phyloP scores from a whole-genome alignment of 2,113 vertebrate genomes.

The Oxyruncus cristatus region DNA sequence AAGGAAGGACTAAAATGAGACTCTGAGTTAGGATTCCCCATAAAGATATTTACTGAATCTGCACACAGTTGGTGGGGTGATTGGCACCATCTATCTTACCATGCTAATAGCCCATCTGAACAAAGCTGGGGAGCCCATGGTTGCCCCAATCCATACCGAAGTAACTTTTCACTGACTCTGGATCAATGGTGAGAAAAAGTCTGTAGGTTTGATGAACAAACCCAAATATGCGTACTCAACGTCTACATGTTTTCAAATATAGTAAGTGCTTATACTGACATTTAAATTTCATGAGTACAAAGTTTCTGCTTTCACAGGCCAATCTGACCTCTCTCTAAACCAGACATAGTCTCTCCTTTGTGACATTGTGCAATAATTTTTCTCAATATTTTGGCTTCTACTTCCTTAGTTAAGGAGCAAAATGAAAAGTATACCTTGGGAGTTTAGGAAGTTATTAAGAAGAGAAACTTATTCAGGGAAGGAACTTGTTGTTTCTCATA shows the following conservation, averaged over 20 bases:
- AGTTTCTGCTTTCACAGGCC: conserved; percentile 22
- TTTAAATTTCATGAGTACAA: conserved; percentile 21
- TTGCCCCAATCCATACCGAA: neutral
- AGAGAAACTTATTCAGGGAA: conserved; percentile 20
- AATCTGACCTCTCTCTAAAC: conserved; percentile 11
- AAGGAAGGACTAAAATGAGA: neutral
- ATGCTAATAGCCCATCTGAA: neutral
- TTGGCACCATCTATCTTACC: neutral
- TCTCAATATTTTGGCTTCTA: neutral
- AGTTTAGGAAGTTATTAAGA: conserved; percentile 46
- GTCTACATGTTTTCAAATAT: neutral
- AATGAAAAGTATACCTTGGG: conserved; percentile 42
- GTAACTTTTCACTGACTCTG: neutral
- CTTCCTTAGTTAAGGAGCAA: conserved; percentile 48
- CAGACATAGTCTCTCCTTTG: neutral
- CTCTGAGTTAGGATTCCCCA: neutral
- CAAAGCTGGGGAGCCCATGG: neutral
- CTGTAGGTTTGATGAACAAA: neutral
- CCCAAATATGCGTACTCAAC: neutral
- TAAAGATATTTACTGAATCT: neutral
- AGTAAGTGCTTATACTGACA: neutral
- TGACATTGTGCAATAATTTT: conserved; percentile 35
- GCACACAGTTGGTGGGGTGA: neutral
- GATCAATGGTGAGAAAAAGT: neutral
- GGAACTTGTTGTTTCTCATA: conserved; percentile 46